These are phyloP conservation scores for Styela clava DNA, from an alignment of 23 tunicate species.

Conservation along the genomic window DNA sequence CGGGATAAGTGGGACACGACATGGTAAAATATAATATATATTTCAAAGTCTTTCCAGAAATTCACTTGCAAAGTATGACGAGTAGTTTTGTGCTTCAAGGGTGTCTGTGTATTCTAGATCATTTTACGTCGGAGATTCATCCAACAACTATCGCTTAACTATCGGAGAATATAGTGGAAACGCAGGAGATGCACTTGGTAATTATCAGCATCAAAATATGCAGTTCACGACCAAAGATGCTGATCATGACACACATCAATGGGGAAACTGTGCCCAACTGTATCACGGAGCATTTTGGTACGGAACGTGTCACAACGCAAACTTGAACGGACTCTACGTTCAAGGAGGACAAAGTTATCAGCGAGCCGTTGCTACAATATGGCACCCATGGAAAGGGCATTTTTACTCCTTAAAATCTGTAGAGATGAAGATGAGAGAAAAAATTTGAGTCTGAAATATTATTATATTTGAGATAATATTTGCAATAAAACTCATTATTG, in stretches of 20 bases:
- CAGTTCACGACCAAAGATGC: not conserved
- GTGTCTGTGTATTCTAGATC: no score
- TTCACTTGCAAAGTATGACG: no score
- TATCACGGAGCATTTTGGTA: not conserved
- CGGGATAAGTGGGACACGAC: no score
- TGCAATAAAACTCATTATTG: no score
- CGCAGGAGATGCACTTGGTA: not conserved
- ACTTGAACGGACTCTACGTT: not conserved
- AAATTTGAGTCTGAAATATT: no score
- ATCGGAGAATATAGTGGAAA: not conserved
- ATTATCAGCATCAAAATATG: not conserved
- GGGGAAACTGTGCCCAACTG: not conserved
- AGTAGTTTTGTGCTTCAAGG: no score
- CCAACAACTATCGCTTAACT: not conserved
- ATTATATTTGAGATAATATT: no score
- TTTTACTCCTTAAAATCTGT: not conserved
- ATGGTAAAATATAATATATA: no score
- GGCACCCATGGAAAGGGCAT: not conserved
- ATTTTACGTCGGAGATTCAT: not conserved
- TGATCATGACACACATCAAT: not conserved
- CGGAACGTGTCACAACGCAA: not conserved
- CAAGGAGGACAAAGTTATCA: no score
- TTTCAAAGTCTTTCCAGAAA: no score
- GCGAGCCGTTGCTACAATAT: no score
- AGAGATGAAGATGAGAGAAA: not conserved